phyloP scores from a whole-genome alignment of 1,140 invertebrate species.

The Melitaea cinxia region DNA sequence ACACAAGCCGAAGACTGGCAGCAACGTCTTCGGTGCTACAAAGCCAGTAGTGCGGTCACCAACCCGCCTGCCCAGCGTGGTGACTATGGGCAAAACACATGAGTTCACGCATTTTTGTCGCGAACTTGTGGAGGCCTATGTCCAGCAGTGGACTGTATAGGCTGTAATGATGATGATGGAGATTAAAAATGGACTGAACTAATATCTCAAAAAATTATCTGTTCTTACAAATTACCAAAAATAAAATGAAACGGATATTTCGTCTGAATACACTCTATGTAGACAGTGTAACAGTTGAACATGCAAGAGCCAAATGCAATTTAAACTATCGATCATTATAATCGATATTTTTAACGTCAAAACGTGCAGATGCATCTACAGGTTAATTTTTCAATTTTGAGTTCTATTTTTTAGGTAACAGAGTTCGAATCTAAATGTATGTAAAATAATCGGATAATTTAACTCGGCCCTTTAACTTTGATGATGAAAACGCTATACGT shows the following conservation, averaged over 20 bases:
- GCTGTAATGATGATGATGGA: no score
- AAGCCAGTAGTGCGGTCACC: no score
- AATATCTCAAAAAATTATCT: no score
- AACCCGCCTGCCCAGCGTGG: no score
- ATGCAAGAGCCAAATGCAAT: slow-evolving; percentile 19
- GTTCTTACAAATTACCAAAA: not conserved
- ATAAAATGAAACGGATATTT: not conserved
- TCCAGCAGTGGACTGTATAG: no score
- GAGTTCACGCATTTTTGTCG: no score
- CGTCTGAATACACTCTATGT: slow-evolving; percentile 12
- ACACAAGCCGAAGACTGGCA: no score
- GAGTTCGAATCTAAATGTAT: slow-evolving; percentile 6
- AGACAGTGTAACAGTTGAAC: not conserved
- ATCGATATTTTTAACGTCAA: slow-evolving; percentile 47
- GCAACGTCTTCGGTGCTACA: no score
- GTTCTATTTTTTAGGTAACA: not conserved
- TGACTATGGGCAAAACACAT: no score
- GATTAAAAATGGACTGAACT: no score
- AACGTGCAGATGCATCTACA: slow-evolving; percentile 26
- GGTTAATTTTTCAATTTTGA: not conserved
- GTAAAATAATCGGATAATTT: slow-evolving; percentile 37
- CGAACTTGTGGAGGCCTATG: no score
- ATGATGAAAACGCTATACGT: slow-evolving; percentile 60
- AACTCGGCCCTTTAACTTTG: slow-evolving; percentile 42
- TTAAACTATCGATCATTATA: slow-evolving; percentile 36